Percentiles rank a stretch among this genome's conserved stretches.
Conservation (phyloP, 1,140 invertebrate species). For the Formica exsecta region DNA sequence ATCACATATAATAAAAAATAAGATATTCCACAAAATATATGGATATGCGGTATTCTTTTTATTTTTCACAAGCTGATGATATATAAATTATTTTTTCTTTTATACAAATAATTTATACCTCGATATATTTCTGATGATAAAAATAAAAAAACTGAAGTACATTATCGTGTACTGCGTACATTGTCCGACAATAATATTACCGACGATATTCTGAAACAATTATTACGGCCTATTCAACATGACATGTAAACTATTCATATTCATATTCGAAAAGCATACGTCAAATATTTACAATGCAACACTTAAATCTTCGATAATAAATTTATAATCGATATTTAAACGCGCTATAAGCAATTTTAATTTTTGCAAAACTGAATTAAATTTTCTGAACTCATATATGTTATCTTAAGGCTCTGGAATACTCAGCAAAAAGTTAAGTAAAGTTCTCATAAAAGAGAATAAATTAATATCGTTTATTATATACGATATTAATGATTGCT, state of each 20-base stretch:
- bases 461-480: slow-evolving; percentile 11
- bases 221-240: slow-evolving; percentile 21
- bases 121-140: slow-evolving; percentile 19
- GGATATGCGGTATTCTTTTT: not conserved
- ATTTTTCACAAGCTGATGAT: no score
- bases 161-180: not conserved
- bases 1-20: not conserved
- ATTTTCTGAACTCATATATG: slow-evolving; percentile 64
- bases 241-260: slow-evolving; percentile 19
- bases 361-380: slow-evolving; percentile 17
- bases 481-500: slow-evolving; percentile 20
- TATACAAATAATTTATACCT: not conserved
- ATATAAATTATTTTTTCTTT: no score
- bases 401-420: slow-evolving; percentile 62
- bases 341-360: not conserved
- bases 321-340: slow-evolving; percentile 3
- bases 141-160: slow-evolving; percentile 24
- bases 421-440: slow-evolving; percentile 33
- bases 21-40: not conserved
- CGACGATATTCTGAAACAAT: slow-evolving; percentile 15
- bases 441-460: slow-evolving; percentile 15
- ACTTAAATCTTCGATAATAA: not conserved
- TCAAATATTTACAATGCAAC: not conserved
- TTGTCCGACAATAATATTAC: slow-evolving; percentile 58
- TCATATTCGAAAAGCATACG: slow-evolving; percentile 3